Evolutionary conservation across 2,113 vertebrate species (phyloP).

Genomic region (Coryphaenoides rupestris): DNA sequence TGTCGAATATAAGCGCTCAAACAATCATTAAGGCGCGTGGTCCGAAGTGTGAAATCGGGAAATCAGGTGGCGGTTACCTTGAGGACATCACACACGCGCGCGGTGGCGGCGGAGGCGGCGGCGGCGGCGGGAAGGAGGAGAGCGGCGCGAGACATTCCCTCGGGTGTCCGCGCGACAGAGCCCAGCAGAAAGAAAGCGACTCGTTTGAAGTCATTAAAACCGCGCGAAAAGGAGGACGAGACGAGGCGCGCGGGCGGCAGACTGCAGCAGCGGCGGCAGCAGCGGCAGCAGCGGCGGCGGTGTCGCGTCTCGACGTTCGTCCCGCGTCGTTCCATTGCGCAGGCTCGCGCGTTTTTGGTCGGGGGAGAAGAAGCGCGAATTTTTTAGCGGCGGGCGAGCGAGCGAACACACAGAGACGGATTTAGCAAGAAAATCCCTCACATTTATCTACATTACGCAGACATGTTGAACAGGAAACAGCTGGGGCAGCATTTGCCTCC

Average conservation of each 20-base stretch:
- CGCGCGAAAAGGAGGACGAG: conserved; percentile 77
- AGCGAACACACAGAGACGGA: conserved; percentile 99
- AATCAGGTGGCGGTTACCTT: conserved; percentile 88
- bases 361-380: too few species aligned
- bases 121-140: too few species aligned
- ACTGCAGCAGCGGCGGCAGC: too few species aligned
- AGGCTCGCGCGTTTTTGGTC: too few species aligned
- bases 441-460: conserved; percentile 99
- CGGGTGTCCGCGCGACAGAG: conserved; percentile 93
- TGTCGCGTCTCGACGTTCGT: conserved; percentile 99
- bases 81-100: conserved; percentile 97
- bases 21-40: conserved; percentile 74
- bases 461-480: conserved; percentile 99
- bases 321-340: conserved; percentile 99
- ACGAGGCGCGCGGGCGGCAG: conserved; percentile 91
- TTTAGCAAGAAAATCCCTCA: conserved; percentile 99
- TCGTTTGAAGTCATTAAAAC: conserved; percentile 99
- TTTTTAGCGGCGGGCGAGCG: conserved; percentile 99
- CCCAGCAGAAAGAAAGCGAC: conserved; percentile 91
- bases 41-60: conserved; percentile 61
- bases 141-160: conserved; percentile 92
- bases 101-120: too few species aligned
- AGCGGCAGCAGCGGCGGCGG: too few species aligned
- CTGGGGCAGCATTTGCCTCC: conserved; percentile 96
- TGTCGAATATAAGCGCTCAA: conserved; percentile 35